These are phyloP conservation scores for Diarsia rubi DNA, from an alignment of 2,888 invertebrate genomes.

Conservation along the genomic window DNA sequence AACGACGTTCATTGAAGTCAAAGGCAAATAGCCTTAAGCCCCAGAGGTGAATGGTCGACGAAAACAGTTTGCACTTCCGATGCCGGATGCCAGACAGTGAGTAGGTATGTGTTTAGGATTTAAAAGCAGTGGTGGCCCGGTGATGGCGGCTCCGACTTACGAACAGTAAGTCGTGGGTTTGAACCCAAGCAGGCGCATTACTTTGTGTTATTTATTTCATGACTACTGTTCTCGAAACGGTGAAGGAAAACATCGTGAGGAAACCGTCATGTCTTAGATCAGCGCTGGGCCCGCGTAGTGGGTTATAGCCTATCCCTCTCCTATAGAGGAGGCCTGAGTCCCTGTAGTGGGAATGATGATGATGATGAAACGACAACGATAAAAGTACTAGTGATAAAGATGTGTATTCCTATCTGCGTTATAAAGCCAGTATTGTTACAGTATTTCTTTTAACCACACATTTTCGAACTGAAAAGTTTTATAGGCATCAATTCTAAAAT, in stretches of 20 bases:
- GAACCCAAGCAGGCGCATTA: no score
- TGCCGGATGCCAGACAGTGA: background rate
- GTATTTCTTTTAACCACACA: background rate
- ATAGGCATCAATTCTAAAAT: background rate
- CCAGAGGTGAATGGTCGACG: background rate
- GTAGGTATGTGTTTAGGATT: background rate
- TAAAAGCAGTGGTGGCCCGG: no score
- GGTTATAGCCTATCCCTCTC: no score
- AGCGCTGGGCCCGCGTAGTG: no score
- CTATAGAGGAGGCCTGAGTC: no score
- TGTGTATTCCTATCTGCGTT: background rate
- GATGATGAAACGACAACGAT: background rate
- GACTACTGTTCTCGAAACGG: no score
- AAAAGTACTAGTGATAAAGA: background rate
- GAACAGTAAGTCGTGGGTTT: no score
- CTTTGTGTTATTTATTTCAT: no score
- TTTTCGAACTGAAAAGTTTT: conserved; percentile 14
- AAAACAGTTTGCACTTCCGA: conserved; percentile 32
- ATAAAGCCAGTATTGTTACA: background rate
- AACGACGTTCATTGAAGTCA: conserved; percentile 16
- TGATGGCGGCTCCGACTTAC: no score
- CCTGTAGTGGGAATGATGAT: no score
- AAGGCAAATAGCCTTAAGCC: background rate
- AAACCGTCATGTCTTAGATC: no score
- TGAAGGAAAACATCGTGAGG: no score